These are phyloP conservation scores for Globodera ellingtonae DNA, from an alignment of 1,140 invertebrate genomes.

Conservation along the genomic window DNA sequence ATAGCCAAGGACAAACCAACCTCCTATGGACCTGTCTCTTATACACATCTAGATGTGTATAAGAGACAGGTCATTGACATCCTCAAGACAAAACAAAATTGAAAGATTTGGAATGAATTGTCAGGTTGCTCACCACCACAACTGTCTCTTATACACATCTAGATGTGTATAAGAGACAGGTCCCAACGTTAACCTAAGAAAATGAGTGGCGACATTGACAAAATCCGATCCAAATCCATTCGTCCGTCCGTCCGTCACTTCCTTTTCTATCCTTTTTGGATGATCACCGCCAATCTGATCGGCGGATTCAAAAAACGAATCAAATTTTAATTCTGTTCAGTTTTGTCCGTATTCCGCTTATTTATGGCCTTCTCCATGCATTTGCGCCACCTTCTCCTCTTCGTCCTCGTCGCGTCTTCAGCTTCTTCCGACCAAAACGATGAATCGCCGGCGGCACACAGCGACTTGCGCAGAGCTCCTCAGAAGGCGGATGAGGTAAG, in stretches of 20 bases:
- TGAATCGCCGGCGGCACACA: not conserved
- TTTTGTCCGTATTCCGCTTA: not conserved
- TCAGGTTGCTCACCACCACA: too few relatives aligned
- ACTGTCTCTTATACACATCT: too few relatives aligned
- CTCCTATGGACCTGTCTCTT: constrained; percentile 98
- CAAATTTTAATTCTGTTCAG: not conserved
- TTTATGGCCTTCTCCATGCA: not conserved
- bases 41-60: too few relatives aligned
- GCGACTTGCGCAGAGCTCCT: constrained; percentile 1
- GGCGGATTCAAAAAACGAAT: not conserved
- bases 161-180: too few relatives aligned
- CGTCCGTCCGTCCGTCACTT: not conserved
- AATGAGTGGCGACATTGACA: too few relatives aligned
- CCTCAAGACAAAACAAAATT: too few relatives aligned
- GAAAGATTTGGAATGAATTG: too few relatives aligned
- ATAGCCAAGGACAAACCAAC: not conserved
- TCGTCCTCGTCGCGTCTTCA: not conserved
- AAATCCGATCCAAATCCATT: not conserved
- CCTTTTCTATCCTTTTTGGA: not conserved
- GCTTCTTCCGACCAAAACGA: not conserved
- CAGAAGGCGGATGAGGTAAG: constrained; percentile 4
- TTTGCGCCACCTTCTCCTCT: not conserved
- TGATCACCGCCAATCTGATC: not conserved
- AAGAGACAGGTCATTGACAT: too few relatives aligned
- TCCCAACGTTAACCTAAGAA: too few relatives aligned